Base-by-base conservation (phyloP, 2,888 invertebrate genomes). In the Tromatobia lineatoria region DNA sequence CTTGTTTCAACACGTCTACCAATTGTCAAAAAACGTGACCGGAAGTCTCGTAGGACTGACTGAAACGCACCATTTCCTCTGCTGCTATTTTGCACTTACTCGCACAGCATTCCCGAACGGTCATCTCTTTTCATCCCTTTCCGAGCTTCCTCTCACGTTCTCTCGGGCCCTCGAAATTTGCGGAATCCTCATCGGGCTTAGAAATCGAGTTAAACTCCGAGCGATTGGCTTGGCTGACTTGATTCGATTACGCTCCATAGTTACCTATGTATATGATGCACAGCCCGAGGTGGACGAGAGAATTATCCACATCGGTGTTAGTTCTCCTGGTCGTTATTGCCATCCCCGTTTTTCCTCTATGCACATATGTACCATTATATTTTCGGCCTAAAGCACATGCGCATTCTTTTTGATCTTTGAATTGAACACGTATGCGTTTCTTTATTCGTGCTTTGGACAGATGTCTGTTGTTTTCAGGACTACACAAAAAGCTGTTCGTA, bases 161-260 rank as follows among this genome's bases (percentile, higher is more conserved):
- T 67, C 79, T 38, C 66, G 47, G 66, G 13, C 52, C 50, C 74
- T 61, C 71, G 61, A 75, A 89, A 90, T 90, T 88, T 85, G 86
- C 80, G 71, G 80, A 86, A 88, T 85, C 82, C 86, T 83, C 87
- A 83, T 84, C 75, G 86, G 76, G 84, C 73, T 85, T 83, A 83
- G 85, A 86, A 89, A 89, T 89, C 85, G 86, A 89, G 87, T 90
- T 90, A 88, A 89, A 86, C 87, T 85, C 83, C 83, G 86, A 85
- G 85, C 85, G 86, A 86, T 87, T 85, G 82, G 83, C 81, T 86
- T 85, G 86, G 84, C 81, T 86, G 82, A 79, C 76, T 85, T 87
- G 87, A 90, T 90, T 89, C 86, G 88, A 90, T 90, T 89, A 89
- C 87, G 87, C 84, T 73, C 70, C 74, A 57, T 64, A 69, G 86